Percentiles rank a stretch among this genome's conserved stretches.
Evolutionary conservation across 1,140 invertebrate genomes (phyloP).

Genomic region (Tetramorium alpestre): DNA sequence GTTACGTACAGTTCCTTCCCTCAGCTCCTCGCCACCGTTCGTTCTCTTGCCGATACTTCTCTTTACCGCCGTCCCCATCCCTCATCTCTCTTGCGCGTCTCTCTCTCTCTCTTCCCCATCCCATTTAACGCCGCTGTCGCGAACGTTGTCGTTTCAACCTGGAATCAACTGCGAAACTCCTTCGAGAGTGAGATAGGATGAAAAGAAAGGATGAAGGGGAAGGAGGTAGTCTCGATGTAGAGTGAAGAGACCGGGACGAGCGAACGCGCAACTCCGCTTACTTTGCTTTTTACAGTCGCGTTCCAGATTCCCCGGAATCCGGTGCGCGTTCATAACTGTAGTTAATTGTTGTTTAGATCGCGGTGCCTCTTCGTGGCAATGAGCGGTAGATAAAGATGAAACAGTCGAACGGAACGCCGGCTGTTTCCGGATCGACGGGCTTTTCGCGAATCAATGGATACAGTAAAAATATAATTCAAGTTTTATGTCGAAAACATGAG

Average conservation of each 20-base stretch:
- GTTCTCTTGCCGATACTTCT: conserved; percentile 29
- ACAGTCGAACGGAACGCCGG: conserved; percentile 4
- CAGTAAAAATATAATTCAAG: not conserved
- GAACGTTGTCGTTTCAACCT: conserved; percentile 50
- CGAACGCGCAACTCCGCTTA: conserved; percentile 64
- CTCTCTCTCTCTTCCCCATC: not conserved
- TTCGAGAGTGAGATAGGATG: conserved; percentile 14
- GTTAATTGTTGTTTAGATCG: conserved; percentile 76
- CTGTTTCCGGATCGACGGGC: conserved; percentile 33
- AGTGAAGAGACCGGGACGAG: conserved; percentile 42
- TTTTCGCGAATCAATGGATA: not conserved
- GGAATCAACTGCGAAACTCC: conserved; percentile 53
- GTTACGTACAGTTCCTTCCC: not conserved
- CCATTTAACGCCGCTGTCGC: conserved; percentile 10
- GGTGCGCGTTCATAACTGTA: conserved; percentile 73
- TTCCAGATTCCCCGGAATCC: conserved; percentile 77
- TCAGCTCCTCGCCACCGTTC: not conserved
- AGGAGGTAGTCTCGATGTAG: conserved; percentile 36
- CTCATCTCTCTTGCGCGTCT: conserved; percentile 10
- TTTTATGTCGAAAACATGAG: not conserved
- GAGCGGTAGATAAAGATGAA: conserved; percentile 30
- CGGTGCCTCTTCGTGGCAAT: conserved; percentile 49
- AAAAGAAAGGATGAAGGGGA: conserved; percentile 14
- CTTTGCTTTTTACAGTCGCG: conserved; percentile 76
- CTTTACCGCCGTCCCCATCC: conserved; percentile 22